Evolutionary conservation across 92 coral and sea anemone species (phyloP).

Genomic region (Bergia sp.): DNA sequence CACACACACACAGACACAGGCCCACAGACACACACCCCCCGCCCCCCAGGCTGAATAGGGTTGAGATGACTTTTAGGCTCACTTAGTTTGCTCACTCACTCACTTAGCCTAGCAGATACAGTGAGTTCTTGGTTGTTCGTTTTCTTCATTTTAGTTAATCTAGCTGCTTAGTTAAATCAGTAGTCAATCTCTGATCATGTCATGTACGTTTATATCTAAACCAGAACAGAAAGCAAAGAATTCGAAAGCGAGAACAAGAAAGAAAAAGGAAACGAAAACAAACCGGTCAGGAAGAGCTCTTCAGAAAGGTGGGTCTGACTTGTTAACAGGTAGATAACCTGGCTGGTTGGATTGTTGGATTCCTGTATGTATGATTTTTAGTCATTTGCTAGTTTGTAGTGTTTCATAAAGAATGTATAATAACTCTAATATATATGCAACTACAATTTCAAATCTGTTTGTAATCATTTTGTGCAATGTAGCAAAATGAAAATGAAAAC

Average conservation of each 20-base stretch:
- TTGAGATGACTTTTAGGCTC: too few relatives aligned
- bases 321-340: not conserved
- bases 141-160: not conserved
- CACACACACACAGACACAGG: too few relatives aligned
- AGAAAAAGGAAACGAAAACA: not conserved
- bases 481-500: too few relatives aligned
- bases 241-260: conserved; percentile 12
- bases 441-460: not conserved
- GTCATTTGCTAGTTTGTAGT: not conserved
- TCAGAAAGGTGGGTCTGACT: not conserved
- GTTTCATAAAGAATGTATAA: too few relatives aligned
- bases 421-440: not conserved
- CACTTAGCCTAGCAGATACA: too few relatives aligned
- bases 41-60: too few relatives aligned
- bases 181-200: not conserved
- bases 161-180: not conserved
- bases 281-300: not conserved
- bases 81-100: not conserved
- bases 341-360: not conserved
- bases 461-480: not conserved
- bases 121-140: too few relatives aligned
- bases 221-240: conserved; percentile 7
- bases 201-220: not conserved
- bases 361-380: not conserved
- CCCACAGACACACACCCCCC: too few relatives aligned